These are phyloP conservation scores for Megamerina dolium DNA, from an alignment of 2,888 invertebrate genomes.

Conservation along the genomic window DNA sequence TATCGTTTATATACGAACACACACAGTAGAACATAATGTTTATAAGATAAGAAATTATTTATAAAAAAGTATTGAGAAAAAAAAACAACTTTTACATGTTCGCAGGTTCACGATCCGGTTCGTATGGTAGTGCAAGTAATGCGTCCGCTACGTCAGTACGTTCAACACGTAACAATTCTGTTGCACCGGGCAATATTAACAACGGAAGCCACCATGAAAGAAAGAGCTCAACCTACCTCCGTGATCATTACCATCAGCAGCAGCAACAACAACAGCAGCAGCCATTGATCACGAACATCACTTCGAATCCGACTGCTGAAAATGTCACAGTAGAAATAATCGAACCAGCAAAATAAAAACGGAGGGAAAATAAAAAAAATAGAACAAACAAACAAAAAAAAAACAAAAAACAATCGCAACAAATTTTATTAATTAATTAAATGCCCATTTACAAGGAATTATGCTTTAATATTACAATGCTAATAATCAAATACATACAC, in stretches of 20 bases:
- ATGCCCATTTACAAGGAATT: too few species aligned
- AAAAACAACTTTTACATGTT: too few species aligned
- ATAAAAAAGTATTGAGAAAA: too few species aligned
- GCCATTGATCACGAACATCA: slow-evolving; percentile 43
- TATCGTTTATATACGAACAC: too few species aligned
- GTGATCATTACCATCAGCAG: slow-evolving; percentile 20
- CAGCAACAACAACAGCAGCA: slow-evolving; percentile 38
- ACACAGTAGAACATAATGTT: too few species aligned
- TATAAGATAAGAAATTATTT: too few species aligned
- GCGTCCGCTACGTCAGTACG: slow-evolving; percentile 68
- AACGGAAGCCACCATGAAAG: slow-evolving; percentile 29
- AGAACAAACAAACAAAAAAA: too few species aligned
- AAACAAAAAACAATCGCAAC: too few species aligned
- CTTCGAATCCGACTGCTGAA: slow-evolving; percentile 53
- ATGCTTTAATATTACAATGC: too few species aligned
- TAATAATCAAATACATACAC: too few species aligned
- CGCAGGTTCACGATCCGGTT: slow-evolving; percentile 58
- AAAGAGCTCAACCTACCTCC: slow-evolving; percentile 24
- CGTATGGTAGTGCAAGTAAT: slow-evolving; percentile 66
- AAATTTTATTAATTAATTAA: slow-evolving; percentile 18
- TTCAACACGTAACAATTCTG: slow-evolving; percentile 57
- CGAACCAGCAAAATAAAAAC: slow-evolving; percentile 57
- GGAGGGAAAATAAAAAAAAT: slow-evolving; percentile 5
- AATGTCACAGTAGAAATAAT: slow-evolving; percentile 73
- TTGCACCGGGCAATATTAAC: slow-evolving; percentile 39